These are phyloP conservation scores for Apamea epomidion DNA, from an alignment of 2,888 invertebrate genomes.

Conservation along the genomic window DNA sequence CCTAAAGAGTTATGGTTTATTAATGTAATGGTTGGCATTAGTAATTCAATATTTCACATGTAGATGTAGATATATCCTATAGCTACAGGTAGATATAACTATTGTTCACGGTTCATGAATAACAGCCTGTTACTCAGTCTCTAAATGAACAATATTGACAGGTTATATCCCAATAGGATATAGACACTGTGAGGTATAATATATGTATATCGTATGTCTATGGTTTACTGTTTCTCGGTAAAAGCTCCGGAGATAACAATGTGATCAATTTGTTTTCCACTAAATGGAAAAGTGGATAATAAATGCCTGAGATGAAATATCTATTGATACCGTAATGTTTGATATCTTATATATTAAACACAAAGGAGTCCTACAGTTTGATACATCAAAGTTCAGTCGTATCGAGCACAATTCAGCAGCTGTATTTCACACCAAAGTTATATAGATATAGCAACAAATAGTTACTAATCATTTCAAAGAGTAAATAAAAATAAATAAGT, in stretches of 20 bases:
- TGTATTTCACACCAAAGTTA: background rate
- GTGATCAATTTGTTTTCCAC: background rate
- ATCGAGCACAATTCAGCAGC: background rate
- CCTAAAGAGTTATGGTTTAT: background rate
- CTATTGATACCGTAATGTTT: background rate
- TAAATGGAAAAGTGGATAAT: background rate
- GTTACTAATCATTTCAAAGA: background rate
- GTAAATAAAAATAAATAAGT: background rate
- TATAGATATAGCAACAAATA: background rate
- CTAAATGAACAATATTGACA: slow-evolving; percentile 33
- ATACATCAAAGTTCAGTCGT: background rate
- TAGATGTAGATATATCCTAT: background rate
- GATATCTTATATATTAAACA: background rate
- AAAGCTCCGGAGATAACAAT: background rate
- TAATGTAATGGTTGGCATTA: background rate
- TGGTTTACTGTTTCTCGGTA: background rate
- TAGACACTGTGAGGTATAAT: background rate
- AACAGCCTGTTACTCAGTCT: slow-evolving; percentile 8
- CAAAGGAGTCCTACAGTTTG: too few relatives aligned
- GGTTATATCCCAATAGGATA: slow-evolving; percentile 2
- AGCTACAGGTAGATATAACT: slow-evolving; percentile 2
- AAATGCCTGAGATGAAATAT: background rate
- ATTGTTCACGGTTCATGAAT: slow-evolving; percentile 15
- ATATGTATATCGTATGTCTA: too few relatives aligned
- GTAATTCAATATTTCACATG: background rate